phyloP scores from a whole-genome alignment of 2,113 vertebrate genomes.

The Elachura formosa region DNA sequence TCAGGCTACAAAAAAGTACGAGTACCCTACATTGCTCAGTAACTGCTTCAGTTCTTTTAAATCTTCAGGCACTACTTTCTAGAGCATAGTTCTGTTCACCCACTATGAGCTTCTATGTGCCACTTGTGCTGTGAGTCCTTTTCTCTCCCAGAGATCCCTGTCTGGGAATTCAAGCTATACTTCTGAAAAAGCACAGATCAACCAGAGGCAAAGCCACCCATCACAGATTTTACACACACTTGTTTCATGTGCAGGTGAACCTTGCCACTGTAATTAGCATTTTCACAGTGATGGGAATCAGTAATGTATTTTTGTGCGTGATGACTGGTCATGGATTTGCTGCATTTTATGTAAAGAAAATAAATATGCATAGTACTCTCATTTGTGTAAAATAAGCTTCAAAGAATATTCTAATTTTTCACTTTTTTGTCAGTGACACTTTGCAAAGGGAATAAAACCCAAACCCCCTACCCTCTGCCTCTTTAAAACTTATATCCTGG shows the following conservation, averaged over 20 bases:
- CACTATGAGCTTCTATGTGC: not conserved
- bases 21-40: not conserved
- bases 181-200: not conserved
- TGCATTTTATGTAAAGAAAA: not conserved
- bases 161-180: not conserved
- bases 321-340: not conserved
- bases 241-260: not conserved
- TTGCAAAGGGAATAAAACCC: not conserved
- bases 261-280: not conserved
- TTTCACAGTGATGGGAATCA: not conserved
- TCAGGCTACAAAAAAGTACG: not conserved
- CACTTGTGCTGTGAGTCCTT: not conserved
- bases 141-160: not conserved
- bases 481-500: not conserved
- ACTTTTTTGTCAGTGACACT: not conserved
- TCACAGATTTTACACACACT: not conserved
- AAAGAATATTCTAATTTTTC: not conserved
- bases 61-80: not conserved
- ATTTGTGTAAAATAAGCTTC: not conserved
- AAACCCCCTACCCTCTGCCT: fast-evolving
- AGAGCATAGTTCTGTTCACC: not conserved
- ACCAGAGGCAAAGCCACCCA: not conserved
- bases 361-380: not conserved
- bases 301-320: not conserved
- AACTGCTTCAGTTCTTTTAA: not conserved